A percentile compares a stretch with the other conserved stretches of the same genome.
phyloP scores from a whole-genome alignment of 2,113 vertebrate genomes.

The Dolichallabes microphthalmus region DNA sequence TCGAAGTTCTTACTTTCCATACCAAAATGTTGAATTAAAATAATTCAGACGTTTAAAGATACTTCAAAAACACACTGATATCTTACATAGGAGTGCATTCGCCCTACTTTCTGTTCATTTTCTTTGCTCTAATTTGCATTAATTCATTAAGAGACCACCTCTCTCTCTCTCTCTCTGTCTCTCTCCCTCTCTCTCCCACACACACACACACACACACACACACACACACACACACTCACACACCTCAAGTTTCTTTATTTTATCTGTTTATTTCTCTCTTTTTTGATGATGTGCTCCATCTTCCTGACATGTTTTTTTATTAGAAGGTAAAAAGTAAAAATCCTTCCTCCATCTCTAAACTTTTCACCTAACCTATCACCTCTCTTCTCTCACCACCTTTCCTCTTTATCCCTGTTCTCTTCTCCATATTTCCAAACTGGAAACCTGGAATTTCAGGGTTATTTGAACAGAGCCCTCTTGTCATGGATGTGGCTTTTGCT shows the following conservation, averaged over 20 bases:
- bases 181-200: neutral
- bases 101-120: neutral
- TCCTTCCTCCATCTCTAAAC: neutral
- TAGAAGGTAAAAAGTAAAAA: neutral
- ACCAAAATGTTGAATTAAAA: neutral
- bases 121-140: neutral
- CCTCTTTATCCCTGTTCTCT: conserved; percentile 65
- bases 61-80: neutral
- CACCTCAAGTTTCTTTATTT: neutral
- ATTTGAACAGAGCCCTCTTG: conserved; percentile 78
- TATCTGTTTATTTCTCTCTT: neutral
- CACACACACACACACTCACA: neutral
- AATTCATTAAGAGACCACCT: neutral
- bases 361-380: neutral
- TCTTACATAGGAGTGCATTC: neutral
- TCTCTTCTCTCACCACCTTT: conserved; percentile 41
- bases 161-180: neutral
- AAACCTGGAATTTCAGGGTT: conserved; percentile 79
- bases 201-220: neutral
- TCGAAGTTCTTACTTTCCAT: too few species aligned
- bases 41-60: neutral
- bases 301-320: conserved; percentile 8
- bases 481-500: conserved; percentile 76
- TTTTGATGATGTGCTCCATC: neutral
- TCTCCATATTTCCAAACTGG: conserved; percentile 54